Evolutionary conservation across 2,888 invertebrate species (phyloP).

Genomic region (Polymixis flavicincta): DNA sequence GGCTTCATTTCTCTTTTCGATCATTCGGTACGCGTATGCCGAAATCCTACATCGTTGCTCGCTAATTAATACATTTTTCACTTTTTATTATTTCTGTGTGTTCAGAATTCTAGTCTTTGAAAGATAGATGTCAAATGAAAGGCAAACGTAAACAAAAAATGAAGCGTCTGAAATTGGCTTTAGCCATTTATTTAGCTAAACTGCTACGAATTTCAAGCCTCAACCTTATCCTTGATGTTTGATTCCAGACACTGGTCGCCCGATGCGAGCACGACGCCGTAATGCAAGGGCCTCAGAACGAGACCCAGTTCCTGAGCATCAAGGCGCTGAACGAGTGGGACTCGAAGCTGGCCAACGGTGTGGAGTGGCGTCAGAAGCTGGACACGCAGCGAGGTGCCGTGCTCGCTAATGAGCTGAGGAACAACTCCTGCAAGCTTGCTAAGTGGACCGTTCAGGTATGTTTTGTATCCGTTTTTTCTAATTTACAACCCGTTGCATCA

Average conservation of each 20-base stretch:
- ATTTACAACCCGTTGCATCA: too few relatives aligned
- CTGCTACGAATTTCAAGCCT: background rate
- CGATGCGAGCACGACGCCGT: constrained; percentile 99
- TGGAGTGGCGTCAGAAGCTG: constrained; percentile 99
- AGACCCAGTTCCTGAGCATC: constrained; percentile 97
- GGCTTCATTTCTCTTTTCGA: background rate
- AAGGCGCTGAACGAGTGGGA: constrained; percentile 99
- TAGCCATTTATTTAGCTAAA: background rate
- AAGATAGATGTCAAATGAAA: background rate
- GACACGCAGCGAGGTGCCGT: constrained; percentile 99
- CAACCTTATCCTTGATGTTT: background rate
- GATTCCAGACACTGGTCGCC: constrained; percentile 93
- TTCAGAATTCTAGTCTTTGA: background rate
- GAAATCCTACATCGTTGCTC: too few relatives aligned
- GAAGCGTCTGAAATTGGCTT: too few relatives aligned
- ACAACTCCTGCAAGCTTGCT: constrained; percentile 99
- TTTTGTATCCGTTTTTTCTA: too few relatives aligned
- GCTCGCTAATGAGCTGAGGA: constrained; percentile 98
- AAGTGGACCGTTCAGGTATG: constrained; percentile 99
- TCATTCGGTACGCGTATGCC: too few relatives aligned
- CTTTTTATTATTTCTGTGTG: background rate
- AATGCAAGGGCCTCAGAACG: constrained; percentile 95
- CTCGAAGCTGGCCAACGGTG: constrained; percentile 98
- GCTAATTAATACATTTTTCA: background rate
- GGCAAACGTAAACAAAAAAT: background rate